Conservation (phyloP, 2,888 invertebrate species). For the Cacoxenus indagator region DNA sequence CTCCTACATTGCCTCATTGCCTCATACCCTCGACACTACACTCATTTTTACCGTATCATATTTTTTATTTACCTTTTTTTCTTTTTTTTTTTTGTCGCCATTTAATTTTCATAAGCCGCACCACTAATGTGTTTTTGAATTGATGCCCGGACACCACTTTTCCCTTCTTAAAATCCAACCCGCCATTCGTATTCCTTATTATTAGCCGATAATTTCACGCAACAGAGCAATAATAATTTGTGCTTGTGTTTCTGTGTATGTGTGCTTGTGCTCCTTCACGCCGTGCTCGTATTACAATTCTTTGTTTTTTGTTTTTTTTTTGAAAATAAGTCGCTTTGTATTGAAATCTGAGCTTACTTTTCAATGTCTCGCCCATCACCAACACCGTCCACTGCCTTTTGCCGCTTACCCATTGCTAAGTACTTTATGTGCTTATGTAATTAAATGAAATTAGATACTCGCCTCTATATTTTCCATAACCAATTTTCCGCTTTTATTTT, state of each 20-base stretch:
- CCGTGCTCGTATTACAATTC: constrained; percentile 1
- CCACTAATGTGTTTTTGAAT: constrained; percentile 15
- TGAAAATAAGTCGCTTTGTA: constrained; percentile 36
- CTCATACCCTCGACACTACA: background rate
- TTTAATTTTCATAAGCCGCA: background rate
- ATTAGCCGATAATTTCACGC: constrained; percentile 12
- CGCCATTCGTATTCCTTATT: background rate
- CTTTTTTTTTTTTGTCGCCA: no score
- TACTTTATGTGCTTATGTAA: constrained; percentile 53
- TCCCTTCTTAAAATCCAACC: background rate
- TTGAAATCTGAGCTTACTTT: constrained; percentile 61
- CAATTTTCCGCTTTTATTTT: constrained; percentile 24
- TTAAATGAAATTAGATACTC: constrained; percentile 61
- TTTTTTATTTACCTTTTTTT: no score
- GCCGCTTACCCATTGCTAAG: constrained; percentile 35
- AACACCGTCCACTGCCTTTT: background rate
- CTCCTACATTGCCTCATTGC: background rate
- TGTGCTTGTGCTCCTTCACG: constrained; percentile 10
- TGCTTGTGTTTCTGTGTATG: background rate
- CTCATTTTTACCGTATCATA: background rate
- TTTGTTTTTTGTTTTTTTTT: background rate
- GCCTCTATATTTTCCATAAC: constrained; percentile 9
- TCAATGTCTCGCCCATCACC: constrained; percentile 44
- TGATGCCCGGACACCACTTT: background rate
- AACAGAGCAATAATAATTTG: background rate